Evolutionary conservation across 2,797 vertebrate genomes (phyloP).

Genomic region (Chelmon rostratus): DNA sequence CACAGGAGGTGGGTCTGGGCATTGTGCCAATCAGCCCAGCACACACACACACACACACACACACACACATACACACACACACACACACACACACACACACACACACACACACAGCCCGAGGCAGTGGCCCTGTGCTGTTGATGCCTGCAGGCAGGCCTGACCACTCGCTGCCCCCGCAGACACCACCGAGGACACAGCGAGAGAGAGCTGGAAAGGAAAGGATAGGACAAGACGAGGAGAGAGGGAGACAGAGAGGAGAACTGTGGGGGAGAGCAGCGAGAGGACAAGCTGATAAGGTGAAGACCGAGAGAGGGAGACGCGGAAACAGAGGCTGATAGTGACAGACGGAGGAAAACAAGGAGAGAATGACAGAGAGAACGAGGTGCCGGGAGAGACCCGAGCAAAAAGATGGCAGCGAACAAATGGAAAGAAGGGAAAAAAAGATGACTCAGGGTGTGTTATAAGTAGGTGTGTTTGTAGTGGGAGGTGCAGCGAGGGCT

Average conservation of each 20-base stretch:
- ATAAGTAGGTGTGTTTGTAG: conserved; percentile 53
- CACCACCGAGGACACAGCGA: conserved; percentile 50
- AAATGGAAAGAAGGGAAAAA: conserved; percentile 44
- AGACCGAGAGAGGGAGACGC: conserved; percentile 39
- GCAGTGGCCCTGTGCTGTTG: conserved; percentile 67
- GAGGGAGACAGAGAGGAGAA: conserved; percentile 33
- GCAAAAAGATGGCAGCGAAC: conserved; percentile 43
- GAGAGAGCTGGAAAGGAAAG: conserved; percentile 25
- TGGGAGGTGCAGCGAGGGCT: conserved; percentile 40
- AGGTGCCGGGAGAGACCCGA: conserved; percentile 23
- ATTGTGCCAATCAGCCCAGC: conserved; percentile 63
- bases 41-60: conserved; percentile 36
- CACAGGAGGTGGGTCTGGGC: conserved; percentile 76
- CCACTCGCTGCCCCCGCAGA: conserved; percentile 73
- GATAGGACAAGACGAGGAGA: conserved; percentile 19
- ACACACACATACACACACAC: conserved; percentile 43
- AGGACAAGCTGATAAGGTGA: conserved; percentile 71
- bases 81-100: conserved; percentile 46
- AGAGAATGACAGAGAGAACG: conserved; percentile 32
- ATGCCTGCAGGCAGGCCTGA: conserved; percentile 75
- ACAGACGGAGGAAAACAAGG: conserved; percentile 54
- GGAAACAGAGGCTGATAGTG: conserved; percentile 62
- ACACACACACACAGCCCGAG: conserved; percentile 50
- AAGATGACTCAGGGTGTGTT: conserved; percentile 23
- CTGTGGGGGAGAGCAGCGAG: conserved; percentile 42